Evolutionary conservation across 2,888 invertebrate species (phyloP), one percentile per base, ranked within the genome.

Genomic region (Eupeodes luniger): DNA sequence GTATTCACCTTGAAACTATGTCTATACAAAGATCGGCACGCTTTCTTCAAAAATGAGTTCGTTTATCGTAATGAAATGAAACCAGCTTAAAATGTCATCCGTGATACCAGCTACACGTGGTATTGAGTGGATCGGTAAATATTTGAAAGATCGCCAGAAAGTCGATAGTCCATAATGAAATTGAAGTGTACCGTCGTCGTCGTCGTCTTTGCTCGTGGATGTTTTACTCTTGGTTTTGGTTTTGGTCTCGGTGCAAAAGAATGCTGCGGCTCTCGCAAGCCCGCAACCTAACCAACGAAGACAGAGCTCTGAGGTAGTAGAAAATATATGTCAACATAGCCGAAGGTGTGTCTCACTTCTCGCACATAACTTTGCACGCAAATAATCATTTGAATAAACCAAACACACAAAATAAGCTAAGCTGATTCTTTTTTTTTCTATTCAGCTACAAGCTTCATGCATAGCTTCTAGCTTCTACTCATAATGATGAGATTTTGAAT

Each of bases 311-410:
- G 9, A 16, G 5, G 47, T 9, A 36, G 40, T 81, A 85, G 85
- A 88, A 88, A 85, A 78, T 85, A 78, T 88, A 61, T 84, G 80
- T 85, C 84, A 88, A 80, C 81, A 78, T 78, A 81, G 84, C 88
- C 53, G 66, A 85, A 88, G 88, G 88, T 88, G 88, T 85, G 88
- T 78, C 85, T 51, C 69, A 36, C 84, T 84, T 69, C 81, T 53
- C 67, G 75, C 85, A 81, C 88, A 85, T 81, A 88, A 81, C 81
- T 85, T 61, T 70, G 75, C 84, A 83, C 83, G 83, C 83, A 83
- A 83, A 80, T 87, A 83, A 80, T 66, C 62, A 84, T 81, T 88
- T 72, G 74, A 81, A 82, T 83, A 74, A 79, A 70, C 86, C 47
- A 59, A 76, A 76, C 70, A 70, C 79, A 87, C 75, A 67, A 69